Evolutionary conservation across 92 coral and sea anemone genomes (phyloP).

Genomic region (Porites divaricata): DNA sequence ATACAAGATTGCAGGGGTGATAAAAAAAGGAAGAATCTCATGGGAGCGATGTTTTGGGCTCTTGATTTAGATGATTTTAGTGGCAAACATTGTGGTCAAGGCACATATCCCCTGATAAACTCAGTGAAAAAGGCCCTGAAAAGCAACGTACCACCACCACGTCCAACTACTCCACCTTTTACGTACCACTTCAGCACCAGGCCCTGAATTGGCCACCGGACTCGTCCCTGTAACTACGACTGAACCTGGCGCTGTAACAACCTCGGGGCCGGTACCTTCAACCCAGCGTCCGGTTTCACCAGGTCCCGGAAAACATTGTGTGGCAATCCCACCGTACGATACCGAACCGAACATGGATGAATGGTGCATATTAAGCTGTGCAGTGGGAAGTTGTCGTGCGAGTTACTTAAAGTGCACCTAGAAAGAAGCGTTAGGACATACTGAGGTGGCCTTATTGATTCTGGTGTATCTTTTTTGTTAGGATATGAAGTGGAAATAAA

Average conservation of each 20-base stretch:
- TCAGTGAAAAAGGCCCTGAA: slow-evolving; percentile 53
- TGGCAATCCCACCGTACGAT: slow-evolving; percentile 61
- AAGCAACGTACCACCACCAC: slow-evolving; percentile 56
- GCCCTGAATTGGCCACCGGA: not conserved
- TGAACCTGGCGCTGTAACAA: slow-evolving; percentile 11
- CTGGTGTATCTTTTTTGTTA: too few relatives aligned
- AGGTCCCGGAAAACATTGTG: slow-evolving; percentile 29
- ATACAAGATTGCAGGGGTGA: not conserved
- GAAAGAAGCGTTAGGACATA: not conserved
- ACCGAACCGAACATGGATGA: slow-evolving; percentile 48
- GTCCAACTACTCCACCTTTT: slow-evolving; percentile 58
- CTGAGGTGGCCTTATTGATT: too few relatives aligned
- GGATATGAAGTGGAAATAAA: too few relatives aligned
- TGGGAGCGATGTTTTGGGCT: slow-evolving; percentile 77
- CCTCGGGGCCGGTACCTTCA: slow-evolving; percentile 25
- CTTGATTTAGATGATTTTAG: slow-evolving; percentile 65
- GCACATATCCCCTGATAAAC: slow-evolving; percentile 60
- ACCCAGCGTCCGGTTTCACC: not conserved
- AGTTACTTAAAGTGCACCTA: slow-evolving; percentile 69
- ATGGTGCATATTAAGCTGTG: slow-evolving; percentile 78
- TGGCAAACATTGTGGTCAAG: slow-evolving; percentile 54
- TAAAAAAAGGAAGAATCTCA: slow-evolving; percentile 46
- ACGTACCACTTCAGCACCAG: slow-evolving; percentile 6
- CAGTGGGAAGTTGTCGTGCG: slow-evolving; percentile 73
- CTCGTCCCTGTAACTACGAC: not conserved